A percentile compares a stretch with the other conserved stretches of the same genome.
phyloP scores from a whole-genome alignment of 2,797 vertebrate genomes.

The Chiroxiphia lanceolata region DNA sequence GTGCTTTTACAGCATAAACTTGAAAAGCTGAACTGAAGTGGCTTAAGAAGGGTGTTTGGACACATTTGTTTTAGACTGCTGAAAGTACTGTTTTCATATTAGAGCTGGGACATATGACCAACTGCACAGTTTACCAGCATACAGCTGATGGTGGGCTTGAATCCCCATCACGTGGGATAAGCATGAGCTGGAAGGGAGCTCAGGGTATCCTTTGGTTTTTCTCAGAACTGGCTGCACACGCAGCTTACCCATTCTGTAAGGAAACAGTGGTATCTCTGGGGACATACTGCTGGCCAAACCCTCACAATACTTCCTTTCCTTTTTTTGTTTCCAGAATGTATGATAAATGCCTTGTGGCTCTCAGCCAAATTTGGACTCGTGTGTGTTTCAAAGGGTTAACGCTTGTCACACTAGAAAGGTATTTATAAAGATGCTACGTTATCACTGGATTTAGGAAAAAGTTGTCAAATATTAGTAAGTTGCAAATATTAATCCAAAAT shows the following conservation, averaged over 20 bases:
- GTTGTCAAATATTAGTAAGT: not conserved
- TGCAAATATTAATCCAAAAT: not conserved
- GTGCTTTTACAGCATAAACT: not conserved
- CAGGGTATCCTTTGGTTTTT: not conserved
- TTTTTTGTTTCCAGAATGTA: not conserved
- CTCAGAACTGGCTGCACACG: not conserved
- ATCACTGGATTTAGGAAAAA: not conserved
- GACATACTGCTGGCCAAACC: not conserved
- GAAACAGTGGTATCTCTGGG: not conserved
- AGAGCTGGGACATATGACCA: not conserved
- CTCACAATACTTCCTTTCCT: not conserved
- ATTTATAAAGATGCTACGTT: not conserved
- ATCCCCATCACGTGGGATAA: not conserved
- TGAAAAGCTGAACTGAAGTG: not conserved
- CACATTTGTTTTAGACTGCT: not conserved
- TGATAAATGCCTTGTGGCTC: not conserved
- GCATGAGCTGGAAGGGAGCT: not conserved
- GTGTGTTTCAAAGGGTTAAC: not conserved
- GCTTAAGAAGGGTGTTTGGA: not conserved
- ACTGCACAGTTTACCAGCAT: not conserved
- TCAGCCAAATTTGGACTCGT: not conserved
- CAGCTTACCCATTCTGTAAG: not conserved
- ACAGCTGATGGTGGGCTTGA: not conserved
- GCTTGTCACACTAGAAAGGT: not conserved
- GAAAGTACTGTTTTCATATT: not conserved